Evolutionary conservation across 2,797 vertebrate species (phyloP), one percentile per base, ranked within the genome.

Genomic region (Rhodeus uyekii): DNA sequence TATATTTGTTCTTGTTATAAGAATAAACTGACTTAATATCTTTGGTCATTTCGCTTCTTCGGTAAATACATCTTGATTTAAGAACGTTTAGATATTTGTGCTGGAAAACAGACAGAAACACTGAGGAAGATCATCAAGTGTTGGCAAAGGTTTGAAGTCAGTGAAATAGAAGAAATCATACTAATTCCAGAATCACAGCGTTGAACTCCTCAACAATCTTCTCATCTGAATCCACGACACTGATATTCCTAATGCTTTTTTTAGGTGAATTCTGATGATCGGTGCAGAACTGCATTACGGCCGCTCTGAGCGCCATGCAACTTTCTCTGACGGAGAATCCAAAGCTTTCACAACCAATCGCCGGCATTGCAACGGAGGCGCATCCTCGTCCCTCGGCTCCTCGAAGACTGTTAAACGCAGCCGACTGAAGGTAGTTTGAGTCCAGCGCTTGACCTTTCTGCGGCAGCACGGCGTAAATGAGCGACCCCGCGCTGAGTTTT

Each of bases 361-460:
- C 55, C 13, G 89, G 87, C 84, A 90, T 86, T 50, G 76, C 86
- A n/a, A 91, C 67, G 22, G 89, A 89, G 9, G n/a, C 42, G 61
- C 80, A 84, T 2, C 77, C 63, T 9, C 36, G 76, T 1, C 50
- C 68, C 27, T 89, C 85, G 14, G 85, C 87, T 32, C 53, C 50
- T 32, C 69, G 64, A 38, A 91, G 84, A 71, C 85, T 86, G 53
- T 83, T 42, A 8, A 16, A 2, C 34, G 81, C 36, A 5, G 83
- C 80, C 3, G 34, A 38, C 34, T 79, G 50, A 6, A 91, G 71
- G 58, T 83, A 75, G 1, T 14, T 12, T 2, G 9, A 69, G 6
- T 77, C 44, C 22, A 74, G 50, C n/a, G 8, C 3, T 38, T 83
- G 84, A 8, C 74, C 82, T 67, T 78, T 88, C 16, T 80, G 46